Conservation (phyloP, 2,113 vertebrate genomes). For the Eonycteris spelaea region DNA sequence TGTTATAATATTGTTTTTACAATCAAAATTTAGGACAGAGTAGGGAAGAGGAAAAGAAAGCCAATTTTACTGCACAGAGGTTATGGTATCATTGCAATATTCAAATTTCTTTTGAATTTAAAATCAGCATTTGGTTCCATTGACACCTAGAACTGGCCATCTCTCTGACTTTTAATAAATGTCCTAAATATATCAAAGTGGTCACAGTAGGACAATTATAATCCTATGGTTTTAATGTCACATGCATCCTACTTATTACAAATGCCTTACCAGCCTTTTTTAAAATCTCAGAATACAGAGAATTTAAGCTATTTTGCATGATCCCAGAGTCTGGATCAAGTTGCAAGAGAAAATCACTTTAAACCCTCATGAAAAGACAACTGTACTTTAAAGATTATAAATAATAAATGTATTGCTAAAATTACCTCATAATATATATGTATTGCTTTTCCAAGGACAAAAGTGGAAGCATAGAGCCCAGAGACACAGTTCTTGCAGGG, state of each 20-base stretch:
- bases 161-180: conserved; percentile 58
- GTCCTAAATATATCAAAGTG: conserved; percentile 56
- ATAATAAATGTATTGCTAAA: conserved; percentile 59
- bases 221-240: conserved; percentile 31
- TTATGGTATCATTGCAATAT: background rate
- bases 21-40: background rate
- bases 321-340: conserved; percentile 27
- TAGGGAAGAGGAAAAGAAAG: background rate
- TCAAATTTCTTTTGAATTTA: conserved; percentile 54
- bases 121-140: conserved; percentile 2
- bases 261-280: conserved; percentile 27
- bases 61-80: conserved; percentile 7
- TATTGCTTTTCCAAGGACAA: conserved; percentile 45
- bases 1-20: conserved; percentile 36
- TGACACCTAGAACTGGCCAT: conserved; percentile 33
- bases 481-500: conserved; percentile 26
- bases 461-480: conserved; percentile 6
- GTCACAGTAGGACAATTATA: conserved; percentile 13
- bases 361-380: conserved; percentile 38
- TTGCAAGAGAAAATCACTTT: conserved; percentile 53
- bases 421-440: conserved; percentile 39
- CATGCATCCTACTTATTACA: conserved; percentile 20
- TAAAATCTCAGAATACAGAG: conserved; percentile 15
- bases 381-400: conserved; percentile 57
- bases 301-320: conserved; percentile 20